Evolutionary conservation across 2,113 vertebrate genomes (phyloP).

Genomic region (Hystrix brachyura): DNA sequence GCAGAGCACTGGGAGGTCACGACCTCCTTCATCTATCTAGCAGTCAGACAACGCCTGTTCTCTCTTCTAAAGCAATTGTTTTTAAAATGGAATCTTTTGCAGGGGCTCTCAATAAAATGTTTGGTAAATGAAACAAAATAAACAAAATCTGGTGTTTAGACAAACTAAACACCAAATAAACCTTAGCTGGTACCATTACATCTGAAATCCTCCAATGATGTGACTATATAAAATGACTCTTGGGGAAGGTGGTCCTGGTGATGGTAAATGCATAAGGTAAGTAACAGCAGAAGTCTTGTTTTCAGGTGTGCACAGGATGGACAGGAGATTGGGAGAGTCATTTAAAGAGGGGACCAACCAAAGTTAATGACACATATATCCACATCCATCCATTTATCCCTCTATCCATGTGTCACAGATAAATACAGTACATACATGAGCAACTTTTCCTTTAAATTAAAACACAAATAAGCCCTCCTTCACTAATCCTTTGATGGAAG

Average conservation of each 20-base stretch:
- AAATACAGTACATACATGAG: background rate
- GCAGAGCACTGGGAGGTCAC: background rate
- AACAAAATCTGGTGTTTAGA: background rate
- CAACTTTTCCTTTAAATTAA: conserved; percentile 15
- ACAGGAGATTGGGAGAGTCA: background rate
- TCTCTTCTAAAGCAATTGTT: conserved; percentile 60
- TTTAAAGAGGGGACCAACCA: background rate
- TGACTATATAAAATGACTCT: background rate
- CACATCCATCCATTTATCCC: background rate
- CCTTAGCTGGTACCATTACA: background rate
- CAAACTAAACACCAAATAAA: conserved; percentile 22
- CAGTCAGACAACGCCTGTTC: conserved; percentile 34
- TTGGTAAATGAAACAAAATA: conserved; percentile 45
- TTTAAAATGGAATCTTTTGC: conserved; percentile 54
- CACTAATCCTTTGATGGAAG: background rate
- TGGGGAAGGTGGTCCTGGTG: background rate
- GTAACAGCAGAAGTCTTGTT: background rate
- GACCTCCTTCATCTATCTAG: conserved; percentile 61
- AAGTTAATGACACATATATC: background rate
- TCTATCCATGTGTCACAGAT: background rate
- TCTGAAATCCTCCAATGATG: background rate
- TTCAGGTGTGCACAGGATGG: background rate
- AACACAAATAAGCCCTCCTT: background rate
- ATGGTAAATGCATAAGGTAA: no score
- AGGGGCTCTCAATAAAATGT: conserved; percentile 10